Percentiles rank a stretch among this genome's conserved stretches.
phyloP scores from a whole-genome alignment of 2,888 invertebrate genomes.

The Nebria brevicollis region DNA sequence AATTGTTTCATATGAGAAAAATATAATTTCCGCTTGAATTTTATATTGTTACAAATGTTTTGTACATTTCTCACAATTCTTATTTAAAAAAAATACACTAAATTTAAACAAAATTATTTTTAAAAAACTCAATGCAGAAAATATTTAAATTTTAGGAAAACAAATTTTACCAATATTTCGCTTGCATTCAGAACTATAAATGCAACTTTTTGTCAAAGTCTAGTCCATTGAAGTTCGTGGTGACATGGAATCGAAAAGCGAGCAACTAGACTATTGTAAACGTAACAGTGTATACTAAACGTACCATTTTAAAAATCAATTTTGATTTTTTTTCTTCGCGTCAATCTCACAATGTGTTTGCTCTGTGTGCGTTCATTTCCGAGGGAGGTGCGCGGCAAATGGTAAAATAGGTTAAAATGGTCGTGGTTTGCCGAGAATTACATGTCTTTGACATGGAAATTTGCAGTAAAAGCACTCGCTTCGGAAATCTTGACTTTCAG shows the following conservation, averaged over 20 bases:
- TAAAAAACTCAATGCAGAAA: not conserved
- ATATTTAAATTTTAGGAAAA: not conserved
- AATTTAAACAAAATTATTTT: too few species aligned
- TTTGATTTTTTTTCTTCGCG: not conserved
- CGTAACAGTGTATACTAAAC: not conserved
- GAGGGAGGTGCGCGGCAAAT: not conserved
- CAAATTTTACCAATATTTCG: not conserved
- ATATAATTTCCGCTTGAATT: not conserved
- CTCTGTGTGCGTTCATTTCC: not conserved
- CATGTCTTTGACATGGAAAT: conserved; percentile 43
- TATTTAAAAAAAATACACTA: too few species aligned
- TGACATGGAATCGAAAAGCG: not conserved
- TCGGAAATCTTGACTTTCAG: conserved; percentile 18
- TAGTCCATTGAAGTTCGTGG: not conserved
- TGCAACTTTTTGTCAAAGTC: not conserved
- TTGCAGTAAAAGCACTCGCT: conserved; percentile 13
- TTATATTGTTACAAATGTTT: not conserved
- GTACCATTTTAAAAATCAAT: not conserved
- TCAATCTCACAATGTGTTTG: not conserved
- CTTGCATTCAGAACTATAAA: not conserved
- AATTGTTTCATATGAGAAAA: not conserved
- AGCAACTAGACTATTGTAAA: not conserved
- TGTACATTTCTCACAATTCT: not conserved
- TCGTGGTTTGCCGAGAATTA: conserved; percentile 35
- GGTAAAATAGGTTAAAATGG: conserved; percentile 14